Evolutionary conservation across 2,113 vertebrate species (phyloP), one percentile per base, ranked within the genome.

Genomic region (Larimichthys polyactis): DNA sequence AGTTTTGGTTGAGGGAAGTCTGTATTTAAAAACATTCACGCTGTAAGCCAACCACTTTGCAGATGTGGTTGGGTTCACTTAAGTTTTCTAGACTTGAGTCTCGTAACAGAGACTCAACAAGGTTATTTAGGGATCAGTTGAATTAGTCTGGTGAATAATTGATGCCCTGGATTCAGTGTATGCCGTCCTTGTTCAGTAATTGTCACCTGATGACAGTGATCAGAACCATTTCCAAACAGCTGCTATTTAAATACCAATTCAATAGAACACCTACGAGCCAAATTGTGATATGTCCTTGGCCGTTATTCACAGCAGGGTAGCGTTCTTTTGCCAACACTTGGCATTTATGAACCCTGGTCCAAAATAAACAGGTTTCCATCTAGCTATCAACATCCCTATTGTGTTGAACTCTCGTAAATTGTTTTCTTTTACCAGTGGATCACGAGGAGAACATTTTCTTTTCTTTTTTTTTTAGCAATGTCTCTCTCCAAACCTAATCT

Each of bases 401-500:
- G 29, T 46, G 60, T 19, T 78, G 62, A 87, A 71, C 66, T 75
- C 48, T 84, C 51, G 46, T 20, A 51, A 78, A 91, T 79, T 70
- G 22, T 78, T 82, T 90, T 78, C 57, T 54, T 90, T 78, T 55
- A 72, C 40, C 57, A 40, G 12, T 48, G 46, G 68, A 27, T 86
- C 40, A 46, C 15, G 20, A 29, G 57, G 58, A 77, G 40, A 60
- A 43, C 9, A 8, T 55, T 51, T 19, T 20, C 14, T 52, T 44
- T 63, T 48, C 15, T 36, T 11, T 54, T 49, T 14, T 44, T 20
- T 78, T 73, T 29, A 51, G 55, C 49, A n/a, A 48, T 20, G 51
- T 89, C 86, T 90, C 49, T 76, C 17, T 59, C 76, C 11, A 36
- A 32, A 49, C 57, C 69, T 82, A 75, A 74, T 90, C 75, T 84